Base-by-base conservation (phyloP, 2,113 vertebrate species). In the Xyliphius kryptos region DNA sequence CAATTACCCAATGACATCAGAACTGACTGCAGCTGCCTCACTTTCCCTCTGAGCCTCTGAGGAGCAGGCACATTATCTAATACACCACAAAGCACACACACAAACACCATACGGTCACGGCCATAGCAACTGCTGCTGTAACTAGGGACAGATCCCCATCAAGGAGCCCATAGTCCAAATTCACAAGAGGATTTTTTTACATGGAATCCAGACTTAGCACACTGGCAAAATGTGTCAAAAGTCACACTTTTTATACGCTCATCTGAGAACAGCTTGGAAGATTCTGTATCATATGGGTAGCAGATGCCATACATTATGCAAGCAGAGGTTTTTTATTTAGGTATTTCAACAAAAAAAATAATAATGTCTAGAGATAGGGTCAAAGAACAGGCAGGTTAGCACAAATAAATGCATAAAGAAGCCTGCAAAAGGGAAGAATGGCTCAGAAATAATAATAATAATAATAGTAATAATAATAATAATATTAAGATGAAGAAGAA, bases 71-170 rank as follows among this genome's bases (percentile, higher is more conserved):
- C 56, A 76, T 73, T 70, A 71, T 71, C 70, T 73, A 75, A 77
- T 71, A 63, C 68, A 71, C 68, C 36, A 67, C 46, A 67, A n/a
- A n/a, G n/a, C 69, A 62, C 38, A 46, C 44, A 61, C 32, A 20
- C 16, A 64, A 43, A 60, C 61, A 68, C 50, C 60, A 69, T 69
- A 70, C 63, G 44, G 69, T 52, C 66, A 76, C 17, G 46, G 60
- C 71, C 75, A 73, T 77, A 70, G 77, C 72, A 79, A 80, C 76
- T 53, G 26, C 66, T 61, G 65, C 54, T 63, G 68, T 76, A 73
- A 76, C 79, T 69, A 78, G 67, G 73, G 71, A 77, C 58, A 41
- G 60, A 68, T 65, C 68, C 67, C 63, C 60, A 67, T 69, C 76
- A 63, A 68, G 63, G 20, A 43, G 47, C 57, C 68, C 32, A 49